A percentile compares a stretch with the other conserved stretches of the same genome.
Conservation (phyloP, 2,113 vertebrate genomes). For the Bubalus kerabau region DNA sequence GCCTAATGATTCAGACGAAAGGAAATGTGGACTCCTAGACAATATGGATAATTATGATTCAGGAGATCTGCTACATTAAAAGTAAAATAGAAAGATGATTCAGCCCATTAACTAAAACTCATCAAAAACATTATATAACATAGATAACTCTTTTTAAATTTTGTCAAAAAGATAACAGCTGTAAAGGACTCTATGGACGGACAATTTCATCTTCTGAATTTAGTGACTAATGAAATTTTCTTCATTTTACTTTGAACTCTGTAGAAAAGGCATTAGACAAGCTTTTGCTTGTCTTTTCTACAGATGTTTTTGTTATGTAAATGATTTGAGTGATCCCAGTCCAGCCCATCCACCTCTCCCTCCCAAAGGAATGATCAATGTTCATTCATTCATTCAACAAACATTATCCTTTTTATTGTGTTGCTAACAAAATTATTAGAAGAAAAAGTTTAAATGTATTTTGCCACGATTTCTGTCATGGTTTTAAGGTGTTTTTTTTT, state of each 20-base stretch:
- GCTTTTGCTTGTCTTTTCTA: not conserved
- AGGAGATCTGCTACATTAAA: not conserved
- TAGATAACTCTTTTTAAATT: not conserved
- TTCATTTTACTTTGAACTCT: conserved; percentile 3
- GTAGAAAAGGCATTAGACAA: not conserved
- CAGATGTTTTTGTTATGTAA: not conserved
- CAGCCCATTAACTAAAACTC: conserved; percentile 7
- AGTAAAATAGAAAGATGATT: not conserved
- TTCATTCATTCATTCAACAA: conserved; percentile 65
- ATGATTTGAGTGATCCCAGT: not conserved
- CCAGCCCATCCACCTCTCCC: not conserved
- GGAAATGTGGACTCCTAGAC: not conserved
- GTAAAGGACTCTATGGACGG: not conserved
- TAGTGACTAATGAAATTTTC: not conserved
- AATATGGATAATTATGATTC: conserved; percentile 4
- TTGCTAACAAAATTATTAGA: conserved; percentile 56
- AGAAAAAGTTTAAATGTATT: not conserved
- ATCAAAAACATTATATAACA: not conserved
- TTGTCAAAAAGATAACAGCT: not conserved
- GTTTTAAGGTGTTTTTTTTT: not conserved
- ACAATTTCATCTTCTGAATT: not conserved
- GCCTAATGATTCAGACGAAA: not conserved
- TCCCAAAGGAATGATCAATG: not conserved
- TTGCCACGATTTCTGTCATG: not conserved
- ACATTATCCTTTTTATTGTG: conserved; percentile 25